Percentiles rank a stretch among this genome's conserved stretches.
Evolutionary conservation across 2,888 invertebrate species (phyloP).

Genomic region (Tenthredo scrophulariae): DNA sequence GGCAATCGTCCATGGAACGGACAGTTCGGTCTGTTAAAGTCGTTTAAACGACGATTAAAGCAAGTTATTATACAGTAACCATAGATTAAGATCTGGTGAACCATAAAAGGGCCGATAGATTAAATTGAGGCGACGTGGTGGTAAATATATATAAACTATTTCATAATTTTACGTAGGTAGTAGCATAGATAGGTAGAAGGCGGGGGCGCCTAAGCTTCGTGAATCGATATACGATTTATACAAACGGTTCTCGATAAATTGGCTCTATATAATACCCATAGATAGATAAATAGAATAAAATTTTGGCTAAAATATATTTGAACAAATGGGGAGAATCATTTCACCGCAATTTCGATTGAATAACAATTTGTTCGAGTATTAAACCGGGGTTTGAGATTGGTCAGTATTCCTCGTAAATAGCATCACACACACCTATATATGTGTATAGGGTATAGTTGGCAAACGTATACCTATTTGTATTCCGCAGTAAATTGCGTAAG

Average conservation of each 20-base stretch:
- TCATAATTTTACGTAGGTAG: constrained; percentile 34
- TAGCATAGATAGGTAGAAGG: not conserved
- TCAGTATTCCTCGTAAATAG: constrained; percentile 13
- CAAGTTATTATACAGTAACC: not conserved
- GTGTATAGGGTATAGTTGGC: not conserved
- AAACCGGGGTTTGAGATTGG: constrained; percentile 11
- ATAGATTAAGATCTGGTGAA: constrained; percentile 19
- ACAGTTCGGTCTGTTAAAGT: not conserved
- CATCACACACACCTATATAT: not conserved
- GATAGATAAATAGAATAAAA: too few species aligned
- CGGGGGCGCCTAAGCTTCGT: constrained; percentile 11
- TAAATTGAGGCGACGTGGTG: too few species aligned
- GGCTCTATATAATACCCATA: too few species aligned
- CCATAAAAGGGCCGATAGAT: constrained; percentile 22
- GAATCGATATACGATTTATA: not conserved
- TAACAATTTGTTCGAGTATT: not conserved
- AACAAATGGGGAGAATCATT: too few species aligned
- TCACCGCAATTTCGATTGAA: not conserved
- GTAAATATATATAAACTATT: not conserved
- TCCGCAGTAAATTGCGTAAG: constrained; percentile 61
- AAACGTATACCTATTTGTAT: not conserved
- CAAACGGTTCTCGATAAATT: not conserved
- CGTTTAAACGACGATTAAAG: constrained; percentile 17
- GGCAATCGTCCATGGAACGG: not conserved
- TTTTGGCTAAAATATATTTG: too few species aligned